phyloP scores from a whole-genome alignment of 2,888 invertebrate species.

The Tenodera sinensis region DNA sequence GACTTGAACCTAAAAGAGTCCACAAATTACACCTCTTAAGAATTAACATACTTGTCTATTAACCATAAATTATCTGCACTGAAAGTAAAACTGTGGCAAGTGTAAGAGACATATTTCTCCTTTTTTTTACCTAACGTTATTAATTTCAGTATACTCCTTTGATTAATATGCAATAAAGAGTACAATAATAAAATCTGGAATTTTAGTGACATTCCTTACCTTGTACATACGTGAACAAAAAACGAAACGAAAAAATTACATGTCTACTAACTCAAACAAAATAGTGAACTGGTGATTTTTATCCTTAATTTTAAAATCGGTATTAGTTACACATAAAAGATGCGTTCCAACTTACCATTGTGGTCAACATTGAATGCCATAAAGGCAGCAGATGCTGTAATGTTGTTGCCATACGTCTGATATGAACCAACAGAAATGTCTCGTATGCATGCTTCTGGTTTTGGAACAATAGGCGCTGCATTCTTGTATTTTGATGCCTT shows the following conservation, averaged over 20 bases:
- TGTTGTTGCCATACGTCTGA: slow-evolving; percentile 93
- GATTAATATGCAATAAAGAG: too few species aligned
- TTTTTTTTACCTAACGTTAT: too few species aligned
- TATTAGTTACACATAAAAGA: too few species aligned
- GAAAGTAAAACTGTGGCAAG: background rate
- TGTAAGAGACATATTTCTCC: too few species aligned
- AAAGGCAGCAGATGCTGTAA: slow-evolving; percentile 86
- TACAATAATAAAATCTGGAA: too few species aligned
- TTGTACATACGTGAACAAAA: too few species aligned
- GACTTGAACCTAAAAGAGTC: slow-evolving; percentile 65
- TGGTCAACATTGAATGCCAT: slow-evolving; percentile 96
- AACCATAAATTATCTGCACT: background rate
- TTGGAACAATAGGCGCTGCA: slow-evolving; percentile 92
- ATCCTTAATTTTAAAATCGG: too few species aligned
- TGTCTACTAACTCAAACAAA: too few species aligned
- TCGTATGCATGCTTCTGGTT: slow-evolving; percentile 82
- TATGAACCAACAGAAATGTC: slow-evolving; percentile 90
- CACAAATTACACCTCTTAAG: background rate
- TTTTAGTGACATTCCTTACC: too few species aligned
- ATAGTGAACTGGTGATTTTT: too few species aligned
- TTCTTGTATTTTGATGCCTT: slow-evolving; percentile 98
- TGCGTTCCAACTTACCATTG: slow-evolving; percentile 53
- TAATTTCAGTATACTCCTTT: too few species aligned
- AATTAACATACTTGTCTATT: background rate
- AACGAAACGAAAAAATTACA: too few species aligned